Base-by-base conservation (phyloP, 2,888 invertebrate species). In the Chaetoderma sp. region DNA sequence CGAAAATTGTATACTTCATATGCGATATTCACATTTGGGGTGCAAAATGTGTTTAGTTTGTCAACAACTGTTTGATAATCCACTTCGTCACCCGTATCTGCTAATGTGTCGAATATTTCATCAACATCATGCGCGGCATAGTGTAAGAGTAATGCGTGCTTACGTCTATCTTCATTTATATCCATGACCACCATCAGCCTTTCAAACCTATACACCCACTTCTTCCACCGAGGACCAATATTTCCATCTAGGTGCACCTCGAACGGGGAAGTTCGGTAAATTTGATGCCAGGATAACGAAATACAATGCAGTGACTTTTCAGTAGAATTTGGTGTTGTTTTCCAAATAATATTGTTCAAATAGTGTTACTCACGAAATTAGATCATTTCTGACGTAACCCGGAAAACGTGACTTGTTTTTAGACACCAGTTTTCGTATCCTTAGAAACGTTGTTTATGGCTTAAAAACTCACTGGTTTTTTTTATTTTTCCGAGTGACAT, bases 31-130 rank as follows among this genome's bases (percentile, higher is more conserved):
- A 23, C 21, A 10, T 32, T 60, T 28, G 18, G 60, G 49, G 25
- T 60, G 33, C 47, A 60, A 28, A 50, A 50, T 16, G 23, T 30
- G 4, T 4, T 60, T 13, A 60, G 36, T 13, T 5, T n/a, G 5
- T 25, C 23, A n/a, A 25, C 32, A 30, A 50, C 60, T 28, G 27
- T 21, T 6, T 28, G 23, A 23, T 60, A 60, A 23, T 30, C 33
- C 8, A 21, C 33, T 16, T 50, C 60, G 6, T 27, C 49, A 28
- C 50, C 60, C 4, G 60, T 57, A 44, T 42, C 44, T 4, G 18
- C 23, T 42, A 57, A 30, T 23, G 58, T 57, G 25, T 57, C 58
- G 21, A 57, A 57, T 4, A 57, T 57, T 18, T 57, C 44, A 25
- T 57, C 44, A 5, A 57, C 55, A n/a, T 55, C 55, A 4, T 18